Evolutionary conservation across 2,113 vertebrate species (phyloP).

Genomic region (Varanus komodoensis): DNA sequence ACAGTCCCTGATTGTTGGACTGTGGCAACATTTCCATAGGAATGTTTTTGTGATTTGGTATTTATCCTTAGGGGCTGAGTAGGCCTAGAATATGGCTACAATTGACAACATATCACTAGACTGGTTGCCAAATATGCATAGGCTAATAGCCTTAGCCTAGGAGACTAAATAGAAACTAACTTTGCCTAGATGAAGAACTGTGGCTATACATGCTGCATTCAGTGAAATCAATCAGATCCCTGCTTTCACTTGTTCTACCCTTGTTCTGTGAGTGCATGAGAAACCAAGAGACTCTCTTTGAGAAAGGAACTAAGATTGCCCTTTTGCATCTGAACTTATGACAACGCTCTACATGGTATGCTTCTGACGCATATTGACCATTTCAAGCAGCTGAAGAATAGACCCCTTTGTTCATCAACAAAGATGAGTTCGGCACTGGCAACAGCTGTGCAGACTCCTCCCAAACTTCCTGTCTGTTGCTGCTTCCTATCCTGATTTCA

Average conservation of each 20-base stretch:
- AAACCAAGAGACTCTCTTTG: not conserved
- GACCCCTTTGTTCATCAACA: constrained; percentile 1
- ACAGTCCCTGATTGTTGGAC: not conserved
- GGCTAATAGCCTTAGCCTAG: not conserved
- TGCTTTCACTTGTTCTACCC: not conserved
- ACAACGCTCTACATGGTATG: not conserved
- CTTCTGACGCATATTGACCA: not conserved
- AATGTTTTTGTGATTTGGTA: not conserved
- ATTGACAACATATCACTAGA: no score
- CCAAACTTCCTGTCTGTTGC: not conserved
- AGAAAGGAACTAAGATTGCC: constrained; percentile 2
- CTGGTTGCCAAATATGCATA: not conserved
- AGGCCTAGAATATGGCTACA: no score
- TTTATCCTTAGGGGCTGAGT: no score
- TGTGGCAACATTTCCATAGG: not conserved
- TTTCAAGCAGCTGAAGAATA: not conserved
- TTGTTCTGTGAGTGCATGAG: constrained; percentile 1
- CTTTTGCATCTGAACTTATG: not conserved
- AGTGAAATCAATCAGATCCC: not conserved
- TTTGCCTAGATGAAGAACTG: not conserved
- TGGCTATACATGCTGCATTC: not conserved
- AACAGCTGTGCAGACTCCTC: constrained; percentile 6
- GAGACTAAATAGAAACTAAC: not conserved
- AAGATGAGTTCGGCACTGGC: not conserved
- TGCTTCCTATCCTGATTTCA: not conserved